Evolutionary conservation across 2,113 vertebrate genomes (phyloP), one percentile per base, ranked within the genome.

Genomic region (Microcebus jonahi): DNA sequence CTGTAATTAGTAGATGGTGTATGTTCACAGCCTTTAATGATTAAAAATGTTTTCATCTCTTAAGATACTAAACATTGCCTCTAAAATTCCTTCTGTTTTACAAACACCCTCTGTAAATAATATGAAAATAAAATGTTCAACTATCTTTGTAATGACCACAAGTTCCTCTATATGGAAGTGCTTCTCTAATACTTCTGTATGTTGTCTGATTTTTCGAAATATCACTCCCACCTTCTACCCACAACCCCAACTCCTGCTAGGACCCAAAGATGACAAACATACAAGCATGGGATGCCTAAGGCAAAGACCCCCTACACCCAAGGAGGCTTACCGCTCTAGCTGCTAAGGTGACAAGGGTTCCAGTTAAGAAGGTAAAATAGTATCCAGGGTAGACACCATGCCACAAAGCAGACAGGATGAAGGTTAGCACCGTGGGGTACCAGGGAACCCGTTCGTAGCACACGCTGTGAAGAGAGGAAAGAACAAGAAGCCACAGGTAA

Each of bases 361-460:
- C 99, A 82, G 99, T 99, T 98, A 99, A 97, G 98, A 99, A 99
- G 9, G 99, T 99, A 96, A 99, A 99, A 97, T 99, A 99, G 98
- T 99, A 99, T 94, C 99, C 99, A 25, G 99, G 99, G 97, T 99
- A 99, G 97, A 99, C 99, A 25, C 99, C 99, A 34, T 99, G 99
- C 99, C 99, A 99, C 95, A 99, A 88, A 36, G 99, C 99, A 0
- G 99, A 99, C 83, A 99, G 98, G 97, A 99, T 42, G 89, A 99
- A 99, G 2, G 99, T 99, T 97, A 99, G 96, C 39, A 98, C 98
- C 0, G 99, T 99, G 42, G 98, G 98, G 97, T 99, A 98, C 96
- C 98, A 98, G 1, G 99, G 98, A n/a, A 98, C 99, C 97, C 99
- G 98, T 94, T 99, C 99, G 67, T 99, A 99, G 97, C 99, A 99